Conservation (phyloP, 2,113 vertebrate species). For the Corydoras sp. region DNA sequence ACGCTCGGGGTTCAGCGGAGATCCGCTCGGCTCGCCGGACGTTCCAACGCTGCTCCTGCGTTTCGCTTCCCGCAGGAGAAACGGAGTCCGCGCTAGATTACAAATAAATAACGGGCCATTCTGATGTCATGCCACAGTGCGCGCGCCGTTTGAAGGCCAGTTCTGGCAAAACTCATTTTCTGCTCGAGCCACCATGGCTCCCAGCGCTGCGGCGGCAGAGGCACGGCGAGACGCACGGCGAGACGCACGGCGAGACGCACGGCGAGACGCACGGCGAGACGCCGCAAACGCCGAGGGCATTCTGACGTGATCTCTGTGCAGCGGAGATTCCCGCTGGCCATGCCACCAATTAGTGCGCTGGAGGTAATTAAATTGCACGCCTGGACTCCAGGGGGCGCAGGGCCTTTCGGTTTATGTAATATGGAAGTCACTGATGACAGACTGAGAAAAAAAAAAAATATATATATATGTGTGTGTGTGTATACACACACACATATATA, state of each 20-base stretch:
- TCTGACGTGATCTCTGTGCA: conserved; percentile 11
- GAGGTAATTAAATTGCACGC: conserved; percentile 35
- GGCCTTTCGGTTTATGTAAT: background rate
- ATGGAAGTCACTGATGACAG: no score
- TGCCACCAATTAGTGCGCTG: conserved; percentile 27
- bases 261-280: background rate
- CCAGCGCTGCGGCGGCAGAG: background rate
- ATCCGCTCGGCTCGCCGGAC: no score
- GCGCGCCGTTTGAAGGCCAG: conserved; percentile 21
- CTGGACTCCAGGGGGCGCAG: background rate
- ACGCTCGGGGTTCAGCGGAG: no score
- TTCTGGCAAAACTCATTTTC: conserved; percentile 25
- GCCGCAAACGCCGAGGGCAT: background rate
- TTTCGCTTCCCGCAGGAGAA: background rate
- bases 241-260: no score
- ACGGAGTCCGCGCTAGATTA: background rate
- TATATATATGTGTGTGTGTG: no score
- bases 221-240: background rate
- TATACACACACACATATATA: no score
- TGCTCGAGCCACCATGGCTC: conserved; percentile 1
- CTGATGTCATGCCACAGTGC: conserved; percentile 10
- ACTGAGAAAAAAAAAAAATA: no score
- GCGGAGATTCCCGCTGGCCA: background rate
- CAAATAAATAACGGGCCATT: conserved; percentile 9
- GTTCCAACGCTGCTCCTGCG: background rate